phyloP scores from a whole-genome alignment of 1,140 invertebrate species.

The Drosophila albomicans region DNA sequence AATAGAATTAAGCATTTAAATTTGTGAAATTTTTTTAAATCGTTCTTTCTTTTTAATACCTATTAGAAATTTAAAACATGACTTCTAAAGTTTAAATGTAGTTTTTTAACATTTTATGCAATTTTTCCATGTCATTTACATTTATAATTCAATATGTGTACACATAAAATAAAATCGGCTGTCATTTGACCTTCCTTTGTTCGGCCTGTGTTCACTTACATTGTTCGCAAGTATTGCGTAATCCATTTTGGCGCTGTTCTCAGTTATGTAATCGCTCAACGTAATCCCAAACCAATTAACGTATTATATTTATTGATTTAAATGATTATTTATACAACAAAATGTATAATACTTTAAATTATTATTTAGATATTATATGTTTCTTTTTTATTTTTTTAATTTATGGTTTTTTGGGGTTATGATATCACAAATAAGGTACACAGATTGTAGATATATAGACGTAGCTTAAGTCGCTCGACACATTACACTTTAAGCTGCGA shows the following conservation, averaged over 20 bases:
- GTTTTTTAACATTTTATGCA: too few species aligned
- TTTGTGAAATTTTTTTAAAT: too few species aligned
- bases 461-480: conserved; percentile 48
- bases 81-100: too few species aligned
- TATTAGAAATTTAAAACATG: too few species aligned
- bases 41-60: too few species aligned
- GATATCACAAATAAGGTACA: conserved; percentile 83
- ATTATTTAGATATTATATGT: conserved; percentile 35
- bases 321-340: conserved; percentile 46
- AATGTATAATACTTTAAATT: conserved; percentile 56
- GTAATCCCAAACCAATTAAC: conserved; percentile 33
- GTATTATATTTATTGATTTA: conserved; percentile 33
- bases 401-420: conserved; percentile 56
- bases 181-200: conserved; percentile 50
- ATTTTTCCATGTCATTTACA: too few species aligned
- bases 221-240: conserved; percentile 63
- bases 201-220: conserved; percentile 52
- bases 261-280: conserved; percentile 59
- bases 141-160: background rate
- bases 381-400: conserved; percentile 3
- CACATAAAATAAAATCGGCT: background rate
- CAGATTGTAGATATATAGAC: conserved; percentile 68
- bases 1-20: too few species aligned
- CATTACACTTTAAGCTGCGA: conserved; percentile 63
- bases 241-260: conserved; percentile 60